Percentiles rank a stretch among this genome's conserved stretches.
phyloP scores from a whole-genome alignment of 1,140 invertebrate genomes.

The Trichoplusia ni region DNA sequence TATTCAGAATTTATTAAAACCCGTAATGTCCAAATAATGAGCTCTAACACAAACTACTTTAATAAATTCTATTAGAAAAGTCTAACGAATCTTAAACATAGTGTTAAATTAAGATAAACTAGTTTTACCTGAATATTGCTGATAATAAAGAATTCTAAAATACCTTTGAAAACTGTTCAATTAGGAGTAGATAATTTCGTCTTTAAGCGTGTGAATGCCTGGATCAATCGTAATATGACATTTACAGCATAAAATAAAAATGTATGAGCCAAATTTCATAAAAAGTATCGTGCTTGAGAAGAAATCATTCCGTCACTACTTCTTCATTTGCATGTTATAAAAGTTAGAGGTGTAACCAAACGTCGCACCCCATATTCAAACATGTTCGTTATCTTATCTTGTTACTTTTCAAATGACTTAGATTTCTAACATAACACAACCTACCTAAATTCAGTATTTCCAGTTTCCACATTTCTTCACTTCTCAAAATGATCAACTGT shows the following conservation, averaged over 20 bases:
- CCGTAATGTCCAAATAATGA: background rate
- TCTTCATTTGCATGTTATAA: too few relatives aligned
- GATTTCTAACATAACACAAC: too few relatives aligned
- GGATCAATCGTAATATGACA: constrained; percentile 6
- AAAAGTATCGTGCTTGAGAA: too few relatives aligned
- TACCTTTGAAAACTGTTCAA: constrained; percentile 19
- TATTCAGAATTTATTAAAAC: too few relatives aligned
- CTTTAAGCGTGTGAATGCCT: too few relatives aligned
- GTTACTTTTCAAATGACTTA: too few relatives aligned
- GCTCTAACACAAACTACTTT: too few relatives aligned
- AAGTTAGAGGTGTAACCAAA: too few relatives aligned
- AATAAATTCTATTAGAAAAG: constrained; percentile 1
- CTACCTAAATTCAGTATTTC: background rate
- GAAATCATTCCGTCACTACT: too few relatives aligned
- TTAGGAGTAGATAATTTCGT: constrained; percentile 8
- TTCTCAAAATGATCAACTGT: background rate
- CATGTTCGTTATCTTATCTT: too few relatives aligned
- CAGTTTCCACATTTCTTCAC: background rate
- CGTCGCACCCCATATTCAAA: too few relatives aligned
- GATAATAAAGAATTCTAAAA: constrained; percentile 18
- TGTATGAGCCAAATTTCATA: too few relatives aligned
- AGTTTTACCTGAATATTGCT: constrained; percentile 13
- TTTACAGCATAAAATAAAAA: background rate
- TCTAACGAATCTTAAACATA: constrained; percentile 16
- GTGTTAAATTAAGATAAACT: constrained; percentile 8